Conservation (phyloP, 2,113 vertebrate genomes). For the Megatriorchis doriae region DNA sequence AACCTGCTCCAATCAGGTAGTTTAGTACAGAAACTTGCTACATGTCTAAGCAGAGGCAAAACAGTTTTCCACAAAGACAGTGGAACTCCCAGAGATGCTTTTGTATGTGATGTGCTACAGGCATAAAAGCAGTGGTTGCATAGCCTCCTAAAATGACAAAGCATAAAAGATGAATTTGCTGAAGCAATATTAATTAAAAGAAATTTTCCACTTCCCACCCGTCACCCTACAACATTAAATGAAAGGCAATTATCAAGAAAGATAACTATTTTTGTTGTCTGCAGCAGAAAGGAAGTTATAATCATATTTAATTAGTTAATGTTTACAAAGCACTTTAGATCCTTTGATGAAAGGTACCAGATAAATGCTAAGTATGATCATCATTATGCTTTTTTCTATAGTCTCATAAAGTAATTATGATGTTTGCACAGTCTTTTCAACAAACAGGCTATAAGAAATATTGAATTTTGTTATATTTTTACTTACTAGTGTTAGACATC, state of each 20-base stretch:
- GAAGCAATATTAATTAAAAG: background rate
- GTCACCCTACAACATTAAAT: background rate
- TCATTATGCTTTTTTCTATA: background rate
- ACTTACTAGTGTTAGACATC: background rate
- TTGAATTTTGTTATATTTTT: background rate
- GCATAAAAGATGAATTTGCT: background rate
- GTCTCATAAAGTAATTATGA: background rate
- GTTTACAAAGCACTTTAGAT: background rate
- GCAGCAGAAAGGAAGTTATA: background rate
- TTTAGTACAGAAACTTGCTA: background rate
- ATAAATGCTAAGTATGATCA: background rate
- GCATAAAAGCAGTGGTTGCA: background rate
- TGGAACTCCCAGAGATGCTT: background rate
- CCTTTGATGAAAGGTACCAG: background rate
- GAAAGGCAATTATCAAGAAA: background rate
- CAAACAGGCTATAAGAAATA: background rate
- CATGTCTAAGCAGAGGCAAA: background rate
- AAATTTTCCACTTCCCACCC: background rate
- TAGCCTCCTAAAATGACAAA: background rate
- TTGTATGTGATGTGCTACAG: background rate
- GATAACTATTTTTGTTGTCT: background rate
- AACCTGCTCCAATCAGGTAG: background rate
- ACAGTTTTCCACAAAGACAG: background rate
- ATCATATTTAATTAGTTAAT: background rate
- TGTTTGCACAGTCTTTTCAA: background rate